Evolutionary conservation across 2,113 vertebrate species (phyloP).

Genomic region (Apaloderma vittatum): DNA sequence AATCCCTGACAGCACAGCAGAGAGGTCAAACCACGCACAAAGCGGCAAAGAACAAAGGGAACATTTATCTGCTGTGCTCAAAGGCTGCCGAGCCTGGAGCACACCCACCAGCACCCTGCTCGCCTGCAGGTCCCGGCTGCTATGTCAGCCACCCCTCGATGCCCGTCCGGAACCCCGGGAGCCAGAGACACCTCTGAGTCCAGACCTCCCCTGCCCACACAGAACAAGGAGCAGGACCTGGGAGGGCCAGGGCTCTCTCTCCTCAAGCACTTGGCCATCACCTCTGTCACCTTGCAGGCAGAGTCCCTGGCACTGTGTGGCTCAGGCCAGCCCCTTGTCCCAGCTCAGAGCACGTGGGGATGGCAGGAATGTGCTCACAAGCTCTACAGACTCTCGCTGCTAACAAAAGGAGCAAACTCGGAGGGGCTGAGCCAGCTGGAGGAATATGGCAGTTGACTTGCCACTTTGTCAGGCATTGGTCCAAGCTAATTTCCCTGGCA

Average conservation of each 20-base stretch:
- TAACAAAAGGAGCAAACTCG: slow-evolving; percentile 59
- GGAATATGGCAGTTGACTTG: slow-evolving; percentile 67
- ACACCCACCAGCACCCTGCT: neutral
- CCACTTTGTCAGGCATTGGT: slow-evolving; percentile 71
- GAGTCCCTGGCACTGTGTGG: fast-evolving
- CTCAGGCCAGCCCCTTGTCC: neutral
- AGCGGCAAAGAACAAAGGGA: slow-evolving; percentile 18
- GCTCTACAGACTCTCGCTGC: neutral
- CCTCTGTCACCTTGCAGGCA: fast-evolving
- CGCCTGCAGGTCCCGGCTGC: neutral
- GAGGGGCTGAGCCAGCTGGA: slow-evolving; percentile 68
- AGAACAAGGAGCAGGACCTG: neutral
- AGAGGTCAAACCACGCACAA: neutral
- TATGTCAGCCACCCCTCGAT: neutral
- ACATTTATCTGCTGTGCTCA: neutral
- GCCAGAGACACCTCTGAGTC: neutral
- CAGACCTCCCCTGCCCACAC: neutral
- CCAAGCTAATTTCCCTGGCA: slow-evolving; percentile 78
- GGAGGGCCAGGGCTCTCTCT: neutral
- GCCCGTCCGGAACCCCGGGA: fast-evolving
- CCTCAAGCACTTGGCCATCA: neutral
- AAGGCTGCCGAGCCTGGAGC: neutral
- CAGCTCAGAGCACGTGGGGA: fast-evolving
- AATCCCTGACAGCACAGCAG: neutral
- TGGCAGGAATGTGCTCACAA: neutral